These are phyloP conservation scores for Phortica variegata DNA, from an alignment of 1,140 invertebrate genomes.

Conservation along the genomic window DNA sequence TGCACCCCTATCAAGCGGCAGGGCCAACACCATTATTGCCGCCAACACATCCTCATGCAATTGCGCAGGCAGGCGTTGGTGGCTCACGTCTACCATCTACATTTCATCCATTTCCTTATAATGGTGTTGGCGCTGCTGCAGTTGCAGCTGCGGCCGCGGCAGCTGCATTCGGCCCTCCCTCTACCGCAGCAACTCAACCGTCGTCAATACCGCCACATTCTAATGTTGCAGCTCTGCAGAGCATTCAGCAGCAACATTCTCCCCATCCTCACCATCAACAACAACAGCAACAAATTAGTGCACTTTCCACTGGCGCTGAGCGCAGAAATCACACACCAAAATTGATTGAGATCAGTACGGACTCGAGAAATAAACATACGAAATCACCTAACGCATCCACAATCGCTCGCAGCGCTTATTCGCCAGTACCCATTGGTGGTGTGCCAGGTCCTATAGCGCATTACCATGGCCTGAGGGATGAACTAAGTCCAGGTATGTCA, in stretches of 20 bases:
- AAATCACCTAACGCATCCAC: constrained; percentile 41
- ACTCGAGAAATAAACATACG: no score
- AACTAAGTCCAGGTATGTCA: constrained; percentile 53
- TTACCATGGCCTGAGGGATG: constrained; percentile 38
- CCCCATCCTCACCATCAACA: constrained; percentile 19
- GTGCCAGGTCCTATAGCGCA: constrained; percentile 19
- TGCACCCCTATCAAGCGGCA: constrained; percentile 60
- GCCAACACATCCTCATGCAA: constrained; percentile 12
- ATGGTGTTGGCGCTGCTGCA: constrained; percentile 43
- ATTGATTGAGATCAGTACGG: constrained; percentile 48
- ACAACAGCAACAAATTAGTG: constrained; percentile 3
- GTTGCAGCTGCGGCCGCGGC: constrained; percentile 38
- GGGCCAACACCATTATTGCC: constrained; percentile 42
- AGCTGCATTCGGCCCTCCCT: constrained; percentile 8
- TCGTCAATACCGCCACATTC: constrained; percentile 16
- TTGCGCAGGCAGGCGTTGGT: constrained; percentile 13
- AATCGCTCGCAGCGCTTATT: constrained; percentile 39
- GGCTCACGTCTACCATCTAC: constrained; percentile 32
- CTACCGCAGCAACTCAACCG: constrained; percentile 27
- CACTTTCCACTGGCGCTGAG: constrained; percentile 28
- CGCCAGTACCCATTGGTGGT: constrained; percentile 23
- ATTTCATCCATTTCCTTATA: constrained; percentile 46
- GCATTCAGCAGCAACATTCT: background rate
- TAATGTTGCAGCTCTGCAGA: background rate
- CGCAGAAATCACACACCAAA: constrained; percentile 35